Conservation (phyloP, 2,888 invertebrate genomes). For the Lasioglossum calceatum region DNA sequence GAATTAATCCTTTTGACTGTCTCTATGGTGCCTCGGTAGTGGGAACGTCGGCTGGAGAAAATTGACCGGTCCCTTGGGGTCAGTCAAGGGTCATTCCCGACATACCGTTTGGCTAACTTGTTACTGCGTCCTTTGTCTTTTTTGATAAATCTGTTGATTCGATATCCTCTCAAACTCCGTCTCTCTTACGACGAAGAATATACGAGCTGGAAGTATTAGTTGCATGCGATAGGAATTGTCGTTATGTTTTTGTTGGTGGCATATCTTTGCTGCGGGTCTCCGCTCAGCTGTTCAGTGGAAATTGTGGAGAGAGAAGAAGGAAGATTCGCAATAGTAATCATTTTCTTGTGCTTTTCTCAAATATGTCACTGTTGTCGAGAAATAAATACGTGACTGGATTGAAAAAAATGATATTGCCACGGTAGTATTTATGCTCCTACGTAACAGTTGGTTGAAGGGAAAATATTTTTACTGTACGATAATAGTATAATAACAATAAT, state of each 20-base stretch:
- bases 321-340: background rate
- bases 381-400: background rate
- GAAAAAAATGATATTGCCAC: background rate
- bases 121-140: conserved; percentile 1
- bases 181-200: background rate
- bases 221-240: background rate
- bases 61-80: background rate
- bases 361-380: background rate
- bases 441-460: background rate
- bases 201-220: background rate
- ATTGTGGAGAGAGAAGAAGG: background rate
- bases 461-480: background rate
- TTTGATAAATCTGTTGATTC: conserved; percentile 6
- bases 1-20: conserved; percentile 3
- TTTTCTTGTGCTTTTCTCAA: background rate
- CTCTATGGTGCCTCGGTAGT: background rate
- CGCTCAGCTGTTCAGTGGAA: background rate
- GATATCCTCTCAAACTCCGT: background rate
- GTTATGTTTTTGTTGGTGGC: background rate
- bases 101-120: background rate
- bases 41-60: background rate
- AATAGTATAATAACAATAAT: background rate
- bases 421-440: background rate
- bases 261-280: background rate
- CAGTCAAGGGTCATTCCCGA: background rate